Base-by-base conservation (phyloP, 2,113 vertebrate species). In the Delphinapterus leucas region DNA sequence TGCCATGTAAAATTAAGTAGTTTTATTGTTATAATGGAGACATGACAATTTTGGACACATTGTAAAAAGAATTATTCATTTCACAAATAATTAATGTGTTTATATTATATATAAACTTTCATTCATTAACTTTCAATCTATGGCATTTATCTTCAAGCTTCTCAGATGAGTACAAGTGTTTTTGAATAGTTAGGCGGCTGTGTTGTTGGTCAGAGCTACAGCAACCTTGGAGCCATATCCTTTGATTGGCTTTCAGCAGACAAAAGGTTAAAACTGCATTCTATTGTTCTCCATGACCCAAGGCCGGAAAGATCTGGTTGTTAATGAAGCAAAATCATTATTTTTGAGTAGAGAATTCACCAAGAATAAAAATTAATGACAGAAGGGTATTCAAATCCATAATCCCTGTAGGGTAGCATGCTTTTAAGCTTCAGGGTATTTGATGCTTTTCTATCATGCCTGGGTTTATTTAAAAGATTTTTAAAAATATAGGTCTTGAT, bases 311-410 rank as follows among this genome's bases (percentile, higher is more conserved):
- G 63, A 49, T n/a, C 65, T 97, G 90, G 4, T 63, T 90, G 79
- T 77, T 94, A 95, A 79, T 74, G 97, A 97, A 95, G 76, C 71
- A 89, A 94, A 97, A 63, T 74, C 83, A 92, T 53, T 93, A 88
- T 93, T 94, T 96, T 80, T 81, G 82, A 1, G 31, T 53, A 41
- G 53, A 44, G 38, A 96, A 82, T 90, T 70, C 73, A 90, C 9
- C 33, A 90, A 63, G 68, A 86, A 90, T 90, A 91, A 82, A 96
- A 88, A 77, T 85, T 92, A 84, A 93, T 92, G 53, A 79, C 38
- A 63, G 18, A 86, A 70, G 13, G 82, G 33, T 93, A 8, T 96
- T 79, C 38, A 38, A 85, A 79, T 86, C 33, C 47, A 74, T 31
- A 85, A 73, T 28, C 38, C 8, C 67, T 96, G 85, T 67, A 44